phyloP scores from a whole-genome alignment of 2,888 invertebrate species.

The Gryllus longicercus region DNA sequence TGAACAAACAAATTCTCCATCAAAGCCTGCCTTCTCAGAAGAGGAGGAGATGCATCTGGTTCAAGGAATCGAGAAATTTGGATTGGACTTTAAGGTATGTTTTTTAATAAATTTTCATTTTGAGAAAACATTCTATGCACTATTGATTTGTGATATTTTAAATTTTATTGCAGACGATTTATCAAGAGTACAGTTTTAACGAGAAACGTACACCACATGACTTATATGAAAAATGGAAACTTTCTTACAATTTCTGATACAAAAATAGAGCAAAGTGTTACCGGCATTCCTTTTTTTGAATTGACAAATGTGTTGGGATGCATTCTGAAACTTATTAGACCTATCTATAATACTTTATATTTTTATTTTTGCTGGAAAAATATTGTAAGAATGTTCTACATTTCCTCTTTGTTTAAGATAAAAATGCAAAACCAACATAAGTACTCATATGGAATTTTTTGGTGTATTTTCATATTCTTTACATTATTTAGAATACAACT shows the following conservation, averaged over 20 bases:
- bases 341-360: no score
- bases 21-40: background rate
- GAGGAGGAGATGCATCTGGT: background rate
- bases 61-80: background rate
- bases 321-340: no score
- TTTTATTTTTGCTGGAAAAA: no score
- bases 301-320: no score
- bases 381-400: no score
- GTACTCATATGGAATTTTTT: no score
- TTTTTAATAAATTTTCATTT: background rate
- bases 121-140: no score
- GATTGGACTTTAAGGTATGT: background rate
- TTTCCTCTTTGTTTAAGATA: no score
- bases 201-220: background rate
- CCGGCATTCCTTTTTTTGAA: background rate
- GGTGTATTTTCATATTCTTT: no score
- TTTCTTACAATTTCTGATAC: background rate
- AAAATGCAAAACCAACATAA: no score
- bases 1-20: background rate
- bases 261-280: background rate
- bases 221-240: constrained; percentile 7
- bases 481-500: no score
- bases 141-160: no score
- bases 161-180: background rate
- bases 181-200: background rate